Base-by-base conservation (phyloP, 2,888 invertebrate species). In the Syrphus vitripennis region DNA sequence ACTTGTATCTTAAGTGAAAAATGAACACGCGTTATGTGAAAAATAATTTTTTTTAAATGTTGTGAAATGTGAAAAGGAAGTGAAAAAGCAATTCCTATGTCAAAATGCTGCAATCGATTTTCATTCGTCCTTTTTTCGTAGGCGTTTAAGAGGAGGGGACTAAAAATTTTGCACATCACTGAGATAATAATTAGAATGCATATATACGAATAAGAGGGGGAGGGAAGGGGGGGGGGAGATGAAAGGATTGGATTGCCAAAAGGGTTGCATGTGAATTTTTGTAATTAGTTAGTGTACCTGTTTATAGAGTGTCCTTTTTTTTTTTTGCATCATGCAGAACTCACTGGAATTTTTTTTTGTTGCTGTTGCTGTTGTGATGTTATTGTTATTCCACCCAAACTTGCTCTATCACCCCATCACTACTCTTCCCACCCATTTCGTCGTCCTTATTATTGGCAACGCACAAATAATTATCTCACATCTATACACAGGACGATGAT, bases 381-480 rank as follows among this genome's bases (percentile, higher is more conserved):
- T 37, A 19, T 42, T 50, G 16, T 45, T 19, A 9, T 10, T 10
- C 42, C 34, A 21, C 40, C 40, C 48, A 26, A 50, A 45, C 29
- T n/a, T n/a, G 26, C 55, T 9, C 21, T 45, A 29, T 5, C 29
- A 3, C 29, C 6, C 6, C 29, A n/a, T n/a, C n/a, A n/a, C n/a
- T n/a, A n/a, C n/a, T n/a, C n/a, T n/a, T n/a, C n/a, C n/a, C n/a
- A n/a, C n/a, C 29, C 34, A 10, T 12, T 10, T 10, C 72, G 76
- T 77, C 72, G 42, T 81, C 55, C 72, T 84, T 71, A 80, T 80
- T 71, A 80, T 76, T 80, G 71, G 75, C 67, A 70, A 86, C 86
- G 86, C 82, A 86, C 86, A 86, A 77, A 74, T 81, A 82, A 86
- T 81, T 86, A 84, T 84, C 70, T 72, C 63, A 45, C 76, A 57